Conservation (phyloP, 2,113 vertebrate genomes). For the Seriola quinqueradiata region DNA sequence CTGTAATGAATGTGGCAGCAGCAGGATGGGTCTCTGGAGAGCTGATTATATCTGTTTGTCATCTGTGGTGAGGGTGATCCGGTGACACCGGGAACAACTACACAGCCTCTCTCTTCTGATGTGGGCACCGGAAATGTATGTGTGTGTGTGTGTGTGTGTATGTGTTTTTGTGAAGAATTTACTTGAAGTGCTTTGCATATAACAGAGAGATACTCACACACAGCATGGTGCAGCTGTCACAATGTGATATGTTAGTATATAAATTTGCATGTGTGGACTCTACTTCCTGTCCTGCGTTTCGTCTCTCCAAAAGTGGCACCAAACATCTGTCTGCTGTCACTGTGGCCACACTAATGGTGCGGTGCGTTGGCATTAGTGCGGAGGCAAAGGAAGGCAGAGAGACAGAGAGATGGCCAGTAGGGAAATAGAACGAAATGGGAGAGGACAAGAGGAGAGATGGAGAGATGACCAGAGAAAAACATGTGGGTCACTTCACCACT, state of each 20-base stretch:
- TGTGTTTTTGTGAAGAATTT: constrained; percentile 29
- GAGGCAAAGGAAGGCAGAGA: constrained; percentile 61
- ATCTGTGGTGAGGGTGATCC: constrained; percentile 66
- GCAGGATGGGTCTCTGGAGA: constrained; percentile 78
- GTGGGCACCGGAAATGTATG: constrained; percentile 36
- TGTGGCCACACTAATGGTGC: constrained; percentile 89
- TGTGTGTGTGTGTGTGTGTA: constrained; percentile 16
- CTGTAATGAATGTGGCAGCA: constrained; percentile 71
- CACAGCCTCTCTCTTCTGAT: constrained; percentile 57
- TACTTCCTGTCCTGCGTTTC: constrained; percentile 71
- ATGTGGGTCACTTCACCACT: constrained; percentile 75
- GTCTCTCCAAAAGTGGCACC: constrained; percentile 86
- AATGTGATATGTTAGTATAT: constrained; percentile 26
- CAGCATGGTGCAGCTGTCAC: constrained; percentile 50
- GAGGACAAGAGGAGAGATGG: constrained; percentile 66
- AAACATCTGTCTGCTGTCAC: constrained; percentile 97
- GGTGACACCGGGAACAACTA: constrained; percentile 66
- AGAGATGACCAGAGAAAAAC: constrained; percentile 77
- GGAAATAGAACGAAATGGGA: constrained; percentile 66
- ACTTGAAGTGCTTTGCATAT: constrained; percentile 54
- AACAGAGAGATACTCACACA: constrained; percentile 33
- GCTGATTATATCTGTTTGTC: constrained; percentile 82
- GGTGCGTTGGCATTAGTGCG: constrained; percentile 65
- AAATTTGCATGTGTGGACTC: constrained; percentile 57
- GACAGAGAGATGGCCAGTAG: constrained; percentile 57